Evolutionary conservation across 1,140 invertebrate species (phyloP).

Genomic region (Dinothrombium tinctorium): DNA sequence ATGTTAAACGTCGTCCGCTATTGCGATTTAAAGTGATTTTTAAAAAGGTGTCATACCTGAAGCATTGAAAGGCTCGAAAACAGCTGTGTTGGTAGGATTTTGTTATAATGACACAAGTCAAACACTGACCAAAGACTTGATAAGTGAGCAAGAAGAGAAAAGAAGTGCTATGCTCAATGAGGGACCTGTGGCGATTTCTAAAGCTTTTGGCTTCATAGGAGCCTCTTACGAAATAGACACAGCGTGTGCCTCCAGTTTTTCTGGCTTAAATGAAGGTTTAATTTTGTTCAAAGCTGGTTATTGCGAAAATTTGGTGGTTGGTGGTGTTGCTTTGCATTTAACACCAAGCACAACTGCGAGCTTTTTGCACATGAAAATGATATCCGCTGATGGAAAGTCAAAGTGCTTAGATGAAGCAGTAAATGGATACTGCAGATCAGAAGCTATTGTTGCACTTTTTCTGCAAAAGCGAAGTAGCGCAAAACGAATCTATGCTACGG

Average conservation of each 20-base stretch:
- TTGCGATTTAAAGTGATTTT: too few species aligned
- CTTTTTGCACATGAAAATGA: slow-evolving; percentile 50
- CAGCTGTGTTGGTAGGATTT: too few species aligned
- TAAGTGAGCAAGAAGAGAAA: slow-evolving; percentile 37
- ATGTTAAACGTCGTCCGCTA: slow-evolving; percentile 26
- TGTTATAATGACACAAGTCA: too few species aligned
- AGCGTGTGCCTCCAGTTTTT: slow-evolving; percentile 42
- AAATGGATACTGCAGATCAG: slow-evolving; percentile 60
- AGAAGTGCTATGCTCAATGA: background rate
- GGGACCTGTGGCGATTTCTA: slow-evolving; percentile 66
- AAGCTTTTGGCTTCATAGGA: slow-evolving; percentile 63
- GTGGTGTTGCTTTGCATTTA: slow-evolving; percentile 41
- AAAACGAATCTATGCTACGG: slow-evolving; percentile 53
- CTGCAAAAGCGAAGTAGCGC: slow-evolving; percentile 25
- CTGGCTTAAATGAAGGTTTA: slow-evolving; percentile 12
- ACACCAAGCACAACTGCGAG: slow-evolving; percentile 49
- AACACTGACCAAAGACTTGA: slow-evolving; percentile 31
- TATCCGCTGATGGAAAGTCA: slow-evolving; percentile 44
- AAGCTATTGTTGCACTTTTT: slow-evolving; percentile 27
- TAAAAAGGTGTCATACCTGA: too few species aligned
- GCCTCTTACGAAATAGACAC: slow-evolving; percentile 81
- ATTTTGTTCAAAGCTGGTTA: background rate
- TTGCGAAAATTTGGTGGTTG: slow-evolving; percentile 43
- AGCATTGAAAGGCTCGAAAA: too few species aligned
- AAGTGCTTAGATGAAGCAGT: slow-evolving; percentile 73